A percentile compares a stretch with the other conserved stretches of the same genome.
Conservation (phyloP, 2,888 invertebrate genomes). For the Megamerina dolium region DNA sequence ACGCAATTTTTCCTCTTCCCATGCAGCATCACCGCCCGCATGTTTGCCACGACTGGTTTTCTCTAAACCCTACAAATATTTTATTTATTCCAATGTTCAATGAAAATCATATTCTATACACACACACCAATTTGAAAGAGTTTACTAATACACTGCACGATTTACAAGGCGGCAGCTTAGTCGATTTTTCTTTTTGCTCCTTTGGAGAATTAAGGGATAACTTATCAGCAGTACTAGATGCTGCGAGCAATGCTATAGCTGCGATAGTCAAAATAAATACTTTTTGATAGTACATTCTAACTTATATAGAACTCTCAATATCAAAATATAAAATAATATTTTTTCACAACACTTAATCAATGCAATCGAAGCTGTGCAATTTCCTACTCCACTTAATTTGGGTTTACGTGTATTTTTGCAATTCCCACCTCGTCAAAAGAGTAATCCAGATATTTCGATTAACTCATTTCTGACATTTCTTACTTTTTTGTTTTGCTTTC, state of each 20-base stretch:
- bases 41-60: slow-evolving; percentile 80
- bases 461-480: too few species aligned
- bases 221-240: slow-evolving; percentile 7
- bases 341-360: too few species aligned
- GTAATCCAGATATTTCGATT: too few species aligned
- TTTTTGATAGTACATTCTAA: slow-evolving; percentile 6
- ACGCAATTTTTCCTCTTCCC: slow-evolving; percentile 83
- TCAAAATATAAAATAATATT: too few species aligned
- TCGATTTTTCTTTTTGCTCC: slow-evolving; percentile 41
- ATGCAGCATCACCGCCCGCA: slow-evolving; percentile 88
- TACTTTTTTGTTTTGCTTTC: too few species aligned
- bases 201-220: slow-evolving; percentile 22
- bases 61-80: slow-evolving; percentile 58
- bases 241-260: not conserved
- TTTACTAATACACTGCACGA: slow-evolving; percentile 68
- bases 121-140: slow-evolving; percentile 60
- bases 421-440: too few species aligned
- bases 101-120: not conserved
- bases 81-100: slow-evolving; percentile 5
- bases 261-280: too few species aligned
- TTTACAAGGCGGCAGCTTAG: slow-evolving; percentile 67
- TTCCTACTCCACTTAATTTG: too few species aligned
- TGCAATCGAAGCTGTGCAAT: too few species aligned
- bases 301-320: too few species aligned
- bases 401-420: slow-evolving; percentile 4